Conservation (phyloP, 2,113 vertebrate genomes). For the Dipodomys ordii region DNA sequence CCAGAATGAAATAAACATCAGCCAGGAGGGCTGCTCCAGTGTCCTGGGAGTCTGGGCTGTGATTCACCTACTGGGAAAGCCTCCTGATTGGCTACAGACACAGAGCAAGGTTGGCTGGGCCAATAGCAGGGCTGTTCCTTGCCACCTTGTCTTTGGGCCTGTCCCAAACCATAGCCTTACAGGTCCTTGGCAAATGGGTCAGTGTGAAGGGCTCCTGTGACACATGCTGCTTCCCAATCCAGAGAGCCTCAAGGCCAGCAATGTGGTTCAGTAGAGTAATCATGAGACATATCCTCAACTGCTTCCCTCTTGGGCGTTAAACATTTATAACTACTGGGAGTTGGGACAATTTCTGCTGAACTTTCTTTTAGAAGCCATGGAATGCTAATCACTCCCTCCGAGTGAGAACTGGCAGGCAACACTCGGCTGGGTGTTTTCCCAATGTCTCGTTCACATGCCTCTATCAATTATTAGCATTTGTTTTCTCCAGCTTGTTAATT, state of each 20-base stretch:
- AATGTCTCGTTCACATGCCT: conserved; percentile 41
- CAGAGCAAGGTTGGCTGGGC: neutral
- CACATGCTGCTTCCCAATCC: neutral
- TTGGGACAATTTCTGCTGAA: neutral
- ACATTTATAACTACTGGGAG: neutral
- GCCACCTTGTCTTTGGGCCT: neutral
- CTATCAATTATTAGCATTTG: conserved; percentile 64
- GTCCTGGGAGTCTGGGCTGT: neutral
- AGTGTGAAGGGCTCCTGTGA: neutral
- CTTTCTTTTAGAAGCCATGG: neutral
- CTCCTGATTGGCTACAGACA: neutral
- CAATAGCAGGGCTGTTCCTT: neutral
- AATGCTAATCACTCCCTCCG: conserved; percentile 14
- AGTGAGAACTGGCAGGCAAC: conserved; percentile 32
- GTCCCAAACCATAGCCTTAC: neutral
- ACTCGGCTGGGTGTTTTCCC: conserved; percentile 42
- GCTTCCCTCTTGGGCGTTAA: neutral
- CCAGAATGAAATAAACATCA: neutral
- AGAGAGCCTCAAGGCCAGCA: neutral
- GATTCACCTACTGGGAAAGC: neutral
- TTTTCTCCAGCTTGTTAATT: conserved; percentile 72
- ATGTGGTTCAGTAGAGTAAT: neutral
- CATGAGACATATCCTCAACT: neutral
- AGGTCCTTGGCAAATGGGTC: neutral
- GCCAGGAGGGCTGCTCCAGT: neutral